These are phyloP conservation scores for Dallia pectoralis DNA, from an alignment of 2,797 vertebrate genomes.

Conservation along the genomic window DNA sequence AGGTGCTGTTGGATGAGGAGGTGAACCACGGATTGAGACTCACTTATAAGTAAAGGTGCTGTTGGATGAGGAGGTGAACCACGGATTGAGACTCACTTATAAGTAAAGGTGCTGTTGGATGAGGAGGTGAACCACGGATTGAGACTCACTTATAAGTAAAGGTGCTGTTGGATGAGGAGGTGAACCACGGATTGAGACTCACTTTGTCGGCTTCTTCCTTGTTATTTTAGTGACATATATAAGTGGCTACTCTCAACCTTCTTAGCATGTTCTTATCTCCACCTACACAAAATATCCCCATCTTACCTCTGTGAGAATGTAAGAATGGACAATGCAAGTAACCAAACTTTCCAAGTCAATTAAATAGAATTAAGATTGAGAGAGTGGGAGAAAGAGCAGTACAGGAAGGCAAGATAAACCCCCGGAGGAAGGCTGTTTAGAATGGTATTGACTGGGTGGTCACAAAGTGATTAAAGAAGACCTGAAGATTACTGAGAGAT, in stretches of 20 bases:
- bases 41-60: conserved; percentile 20
- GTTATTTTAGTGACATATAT: conserved; percentile 12
- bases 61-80: conserved; percentile 3
- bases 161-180: neutral
- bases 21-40: conserved; percentile 12
- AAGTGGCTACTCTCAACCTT: no score
- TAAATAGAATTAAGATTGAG: conserved; percentile 8
- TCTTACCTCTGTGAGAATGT: conserved; percentile 1
- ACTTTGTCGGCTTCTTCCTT: conserved; percentile 3
- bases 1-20: neutral
- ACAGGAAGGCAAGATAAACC: conserved; percentile 42
- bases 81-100: conserved; percentile 14
- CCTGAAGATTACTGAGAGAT: neutral
- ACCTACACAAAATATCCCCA: no score
- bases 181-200: conserved; percentile 12
- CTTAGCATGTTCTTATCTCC: no score
- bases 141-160: no score
- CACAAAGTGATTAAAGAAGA: conserved; percentile 28
- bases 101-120: conserved; percentile 14
- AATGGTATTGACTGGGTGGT: neutral
- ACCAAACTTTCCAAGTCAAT: no score
- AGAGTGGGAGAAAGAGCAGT: conserved; percentile 23
- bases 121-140: conserved; percentile 11
- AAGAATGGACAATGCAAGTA: no score
- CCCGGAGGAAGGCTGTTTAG: neutral